Conservation (phyloP, 1,140 invertebrate species). For the Leptinotarsa texana region DNA sequence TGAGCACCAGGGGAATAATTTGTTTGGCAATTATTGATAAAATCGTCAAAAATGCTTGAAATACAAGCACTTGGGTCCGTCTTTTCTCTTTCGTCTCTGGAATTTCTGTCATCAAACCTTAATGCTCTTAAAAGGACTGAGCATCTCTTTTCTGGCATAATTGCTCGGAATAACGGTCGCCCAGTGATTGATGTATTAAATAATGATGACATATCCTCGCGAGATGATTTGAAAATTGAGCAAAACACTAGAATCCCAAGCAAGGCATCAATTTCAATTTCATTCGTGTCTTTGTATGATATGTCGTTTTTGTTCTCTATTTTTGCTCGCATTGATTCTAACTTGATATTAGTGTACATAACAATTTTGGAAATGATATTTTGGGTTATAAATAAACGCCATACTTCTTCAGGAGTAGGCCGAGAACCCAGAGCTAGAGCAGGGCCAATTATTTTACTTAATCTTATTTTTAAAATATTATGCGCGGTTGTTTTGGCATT, state of each 20-base stretch:
- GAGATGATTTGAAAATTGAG: slow-evolving; percentile 13
- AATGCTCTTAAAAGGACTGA: neutral
- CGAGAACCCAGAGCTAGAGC: neutral
- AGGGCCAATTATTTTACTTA: neutral
- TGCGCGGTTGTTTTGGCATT: neutral
- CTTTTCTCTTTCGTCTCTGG: slow-evolving; percentile 17
- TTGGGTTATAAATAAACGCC: neutral
- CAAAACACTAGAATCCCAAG: slow-evolving; percentile 3
- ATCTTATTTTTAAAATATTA: neutral
- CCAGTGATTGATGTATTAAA: slow-evolving; percentile 10
- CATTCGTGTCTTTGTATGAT: slow-evolving; percentile 6
- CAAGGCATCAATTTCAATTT: slow-evolving; percentile 4
- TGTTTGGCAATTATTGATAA: neutral
- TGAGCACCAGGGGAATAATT: neutral
- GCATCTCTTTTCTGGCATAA: slow-evolving; percentile 11
- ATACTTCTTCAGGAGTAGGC: neutral
- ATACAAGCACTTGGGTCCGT: neutral
- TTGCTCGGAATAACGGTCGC: slow-evolving; percentile 1
- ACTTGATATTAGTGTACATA: neutral
- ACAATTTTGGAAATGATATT: neutral
- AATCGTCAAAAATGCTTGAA: neutral
- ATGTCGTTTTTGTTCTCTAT: neutral
- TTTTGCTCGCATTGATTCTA: neutral
- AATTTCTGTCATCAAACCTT: neutral
- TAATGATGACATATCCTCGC: neutral